Conservation (phyloP, 2,797 vertebrate species). For the Macropus fuliginosus region DNA sequence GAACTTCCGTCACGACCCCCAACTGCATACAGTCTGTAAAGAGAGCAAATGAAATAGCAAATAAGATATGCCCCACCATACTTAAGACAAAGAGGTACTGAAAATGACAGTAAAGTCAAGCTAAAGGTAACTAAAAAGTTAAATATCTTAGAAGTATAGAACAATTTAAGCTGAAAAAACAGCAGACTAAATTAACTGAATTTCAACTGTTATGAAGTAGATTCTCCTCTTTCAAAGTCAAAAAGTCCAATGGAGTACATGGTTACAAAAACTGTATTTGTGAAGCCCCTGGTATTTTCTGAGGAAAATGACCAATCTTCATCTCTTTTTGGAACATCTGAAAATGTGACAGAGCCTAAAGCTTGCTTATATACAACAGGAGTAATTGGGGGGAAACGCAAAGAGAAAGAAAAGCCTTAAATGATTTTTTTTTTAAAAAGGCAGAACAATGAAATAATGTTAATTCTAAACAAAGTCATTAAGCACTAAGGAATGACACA, state of each 20-base stretch:
- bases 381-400: background rate
- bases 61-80: background rate
- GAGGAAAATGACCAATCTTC: background rate
- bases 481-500: no score
- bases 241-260: background rate
- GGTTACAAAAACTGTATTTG: background rate
- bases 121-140: background rate
- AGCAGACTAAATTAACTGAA: background rate
- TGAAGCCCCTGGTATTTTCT: background rate
- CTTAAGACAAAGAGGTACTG: constrained; percentile 11
- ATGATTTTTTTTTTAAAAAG: no score
- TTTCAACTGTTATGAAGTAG: background rate
- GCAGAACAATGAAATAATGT: no score
- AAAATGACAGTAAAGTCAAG: background rate
- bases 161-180: background rate
- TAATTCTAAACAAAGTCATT: no score
- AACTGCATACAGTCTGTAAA: constrained; percentile 94
- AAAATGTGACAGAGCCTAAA: background rate
- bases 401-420: no score
- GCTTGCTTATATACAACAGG: background rate
- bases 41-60: constrained; percentile 23
- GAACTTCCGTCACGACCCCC: constrained; percentile 98
- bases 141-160: background rate
- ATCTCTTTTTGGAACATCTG: background rate
- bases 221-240: background rate